Evolutionary conservation across 2,888 invertebrate genomes (phyloP), one percentile per base, ranked within the genome.

Genomic region (Perizoma flavofasciatum): DNA sequence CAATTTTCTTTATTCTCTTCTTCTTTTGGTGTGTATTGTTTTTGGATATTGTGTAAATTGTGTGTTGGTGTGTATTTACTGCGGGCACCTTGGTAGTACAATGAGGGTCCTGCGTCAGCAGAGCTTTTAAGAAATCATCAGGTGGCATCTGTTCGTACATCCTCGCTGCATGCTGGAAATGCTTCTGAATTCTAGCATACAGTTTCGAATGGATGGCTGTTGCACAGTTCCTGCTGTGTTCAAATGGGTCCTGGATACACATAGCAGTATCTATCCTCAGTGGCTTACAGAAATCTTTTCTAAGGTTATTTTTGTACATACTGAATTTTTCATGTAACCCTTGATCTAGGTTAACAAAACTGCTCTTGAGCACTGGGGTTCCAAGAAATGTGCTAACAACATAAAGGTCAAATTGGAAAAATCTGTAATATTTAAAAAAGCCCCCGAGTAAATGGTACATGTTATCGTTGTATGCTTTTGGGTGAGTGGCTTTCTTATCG

Each of bases 201-300:
- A 84, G 43, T 46, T 67, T 77, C 0, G 66, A 62, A 43, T 56
- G 72, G 0, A 92, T 78, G 5, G 71, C 73, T 2, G 65, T 65
- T 0, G 92, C 78, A 44, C 92, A 75, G 71, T 94, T 95, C 53
- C 89, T 85, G 50, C 77, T 83, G 45, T 93, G 93, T 65, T 94
- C 94, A 64, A 94, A 93, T 0, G 95, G 94, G 81, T 95, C 95
- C 77, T 95, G 95, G 5, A 95, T 62, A 65, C 93, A 94, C 58
- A 94, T 79, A 0, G 78, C 65, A 1, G 81, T 72, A 8, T 86
- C 74, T 0, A 78, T 64, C 59, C 77, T 81, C 8, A 93, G 67
- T 0, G 78, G 70, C 55, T 66, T 65, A 56, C 75, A 74, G 7
- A 66, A 6, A n/a, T 77, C 68, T 4, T 62, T 59, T 6, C 45